Evolutionary conservation across 2,888 invertebrate species (phyloP).

Genomic region (Drosophila infuscata): DNA sequence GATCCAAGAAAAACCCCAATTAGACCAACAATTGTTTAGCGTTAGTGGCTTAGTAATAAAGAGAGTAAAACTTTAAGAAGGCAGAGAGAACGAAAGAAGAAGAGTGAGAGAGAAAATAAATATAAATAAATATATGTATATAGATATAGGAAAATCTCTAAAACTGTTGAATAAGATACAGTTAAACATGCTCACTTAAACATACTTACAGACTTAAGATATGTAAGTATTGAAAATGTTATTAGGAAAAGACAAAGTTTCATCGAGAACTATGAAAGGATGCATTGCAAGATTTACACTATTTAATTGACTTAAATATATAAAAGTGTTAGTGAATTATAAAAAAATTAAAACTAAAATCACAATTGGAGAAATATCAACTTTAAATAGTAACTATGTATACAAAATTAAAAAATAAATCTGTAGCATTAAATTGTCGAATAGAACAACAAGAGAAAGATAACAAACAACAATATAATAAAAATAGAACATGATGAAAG

Average conservation of each 20-base stretch:
- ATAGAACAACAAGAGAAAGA: neutral
- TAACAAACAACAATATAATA: neutral
- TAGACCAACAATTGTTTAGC: too few species aligned
- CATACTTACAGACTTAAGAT: neutral
- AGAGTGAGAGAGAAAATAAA: neutral
- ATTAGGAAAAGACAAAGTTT: neutral
- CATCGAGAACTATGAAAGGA: too few species aligned
- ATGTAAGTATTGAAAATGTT: neutral
- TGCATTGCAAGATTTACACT: neutral
- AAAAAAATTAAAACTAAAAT: neutral
- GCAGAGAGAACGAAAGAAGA: neutral
- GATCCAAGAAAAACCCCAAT: rapidly evolving
- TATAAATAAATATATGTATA: neutral
- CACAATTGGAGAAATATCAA: neutral
- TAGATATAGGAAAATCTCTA: neutral
- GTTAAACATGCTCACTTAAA: neutral
- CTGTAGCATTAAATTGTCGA: neutral
- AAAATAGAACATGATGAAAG: neutral
- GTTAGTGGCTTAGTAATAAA: too few species aligned
- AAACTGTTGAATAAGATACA: neutral
- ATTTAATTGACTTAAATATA: neutral
- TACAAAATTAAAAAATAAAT: neutral
- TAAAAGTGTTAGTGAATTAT: neutral
- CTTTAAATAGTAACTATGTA: neutral
- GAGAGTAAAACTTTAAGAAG: neutral